phyloP scores from a whole-genome alignment of 1,140 invertebrate species.

The Ceratina japonica region DNA sequence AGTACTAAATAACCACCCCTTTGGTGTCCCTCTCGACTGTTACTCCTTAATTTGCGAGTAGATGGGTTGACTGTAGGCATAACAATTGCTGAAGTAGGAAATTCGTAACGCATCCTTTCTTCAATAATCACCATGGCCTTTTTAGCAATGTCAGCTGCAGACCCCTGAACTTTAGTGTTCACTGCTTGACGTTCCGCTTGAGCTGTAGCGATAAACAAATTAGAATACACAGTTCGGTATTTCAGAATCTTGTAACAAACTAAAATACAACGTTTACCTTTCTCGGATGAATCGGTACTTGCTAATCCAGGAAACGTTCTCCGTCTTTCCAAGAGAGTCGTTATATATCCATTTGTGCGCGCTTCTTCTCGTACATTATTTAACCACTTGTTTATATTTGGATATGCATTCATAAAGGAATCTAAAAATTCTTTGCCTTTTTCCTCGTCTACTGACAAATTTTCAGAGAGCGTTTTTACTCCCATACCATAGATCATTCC shows the following conservation, averaged over 20 bases:
- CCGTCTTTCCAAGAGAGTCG: slow-evolving; percentile 89
- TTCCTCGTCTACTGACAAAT: slow-evolving; percentile 88
- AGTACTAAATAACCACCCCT: slow-evolving; percentile 86
- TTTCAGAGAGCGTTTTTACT: slow-evolving; percentile 88
- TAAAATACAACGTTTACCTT: slow-evolving; percentile 78
- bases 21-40: slow-evolving; percentile 52
- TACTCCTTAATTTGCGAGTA: slow-evolving; percentile 71
- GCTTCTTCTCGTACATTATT: slow-evolving; percentile 85
- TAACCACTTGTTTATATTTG: slow-evolving; percentile 86
- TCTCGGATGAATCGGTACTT: slow-evolving; percentile 81
- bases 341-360: slow-evolving; percentile 87
- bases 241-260: slow-evolving; percentile 9
- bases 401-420: slow-evolving; percentile 91
- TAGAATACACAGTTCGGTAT: slow-evolving; percentile 20
- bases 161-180: slow-evolving; percentile 97
- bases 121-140: slow-evolving; percentile 92
- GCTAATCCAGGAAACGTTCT: slow-evolving; percentile 90
- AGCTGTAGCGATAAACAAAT: slow-evolving; percentile 76
- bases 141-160: slow-evolving; percentile 97
- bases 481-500: slow-evolving; percentile 99
- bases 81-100: slow-evolving; percentile 68
- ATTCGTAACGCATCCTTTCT: slow-evolving; percentile 76
- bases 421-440: slow-evolving; percentile 91
- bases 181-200: slow-evolving; percentile 97
- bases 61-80: slow-evolving; percentile 57